These are phyloP conservation scores for Vespertilio murinus DNA, from an alignment of 2,797 vertebrate species.

Conservation along the genomic window DNA sequence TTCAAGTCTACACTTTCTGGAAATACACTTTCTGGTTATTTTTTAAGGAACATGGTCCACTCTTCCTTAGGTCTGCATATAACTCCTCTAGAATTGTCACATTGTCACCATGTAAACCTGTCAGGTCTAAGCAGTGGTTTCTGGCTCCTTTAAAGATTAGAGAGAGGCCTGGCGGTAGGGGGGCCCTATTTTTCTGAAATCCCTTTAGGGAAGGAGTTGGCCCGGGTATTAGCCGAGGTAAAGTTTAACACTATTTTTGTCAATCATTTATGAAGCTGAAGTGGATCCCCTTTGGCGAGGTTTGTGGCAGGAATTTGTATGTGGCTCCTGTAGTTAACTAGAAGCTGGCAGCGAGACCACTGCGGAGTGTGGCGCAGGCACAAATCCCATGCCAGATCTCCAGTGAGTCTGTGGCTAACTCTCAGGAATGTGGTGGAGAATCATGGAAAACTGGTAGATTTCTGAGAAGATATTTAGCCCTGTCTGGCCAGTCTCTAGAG, in stretches of 20 bases:
- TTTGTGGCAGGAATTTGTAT: neutral
- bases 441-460: neutral
- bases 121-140: neutral
- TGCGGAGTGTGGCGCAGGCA: neutral
- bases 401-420: neutral
- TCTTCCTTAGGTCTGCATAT: neutral
- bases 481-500: neutral
- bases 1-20: neutral
- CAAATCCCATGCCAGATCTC: neutral
- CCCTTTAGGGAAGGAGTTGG: neutral
- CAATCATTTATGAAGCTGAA: conserved; percentile 39
- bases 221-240: neutral
- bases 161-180: neutral
- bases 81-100: neutral
- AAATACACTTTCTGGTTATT: conserved; percentile 6
- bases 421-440: neutral
- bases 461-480: neutral
- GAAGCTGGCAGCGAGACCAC: neutral
- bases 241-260: neutral
- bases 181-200: neutral
- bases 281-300: neutral
- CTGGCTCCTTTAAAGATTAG: neutral
- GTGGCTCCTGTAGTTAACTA: neutral
- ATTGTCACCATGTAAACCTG: neutral
- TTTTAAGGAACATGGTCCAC: neutral